Evolutionary conservation across 2,888 invertebrate genomes (phyloP).

Genomic region (Eulithis prunata): DNA sequence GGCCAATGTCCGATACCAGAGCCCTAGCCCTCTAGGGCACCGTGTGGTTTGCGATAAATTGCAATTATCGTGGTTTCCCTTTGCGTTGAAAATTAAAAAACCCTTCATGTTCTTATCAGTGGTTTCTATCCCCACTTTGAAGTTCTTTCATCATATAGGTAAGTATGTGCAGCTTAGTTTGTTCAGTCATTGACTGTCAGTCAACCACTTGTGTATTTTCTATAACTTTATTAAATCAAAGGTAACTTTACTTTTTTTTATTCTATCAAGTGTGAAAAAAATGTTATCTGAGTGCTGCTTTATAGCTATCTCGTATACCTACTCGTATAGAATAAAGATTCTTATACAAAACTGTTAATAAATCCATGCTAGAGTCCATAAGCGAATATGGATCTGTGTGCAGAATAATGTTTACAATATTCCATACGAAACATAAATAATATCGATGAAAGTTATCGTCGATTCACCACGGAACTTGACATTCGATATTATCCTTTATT

Average conservation of each 20-base stretch:
- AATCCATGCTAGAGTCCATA: no score
- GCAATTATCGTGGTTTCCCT: constrained; percentile 13
- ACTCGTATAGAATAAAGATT: no score
- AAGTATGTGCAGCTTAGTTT: neutral
- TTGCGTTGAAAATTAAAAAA: constrained; percentile 15
- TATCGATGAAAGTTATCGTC: neutral
- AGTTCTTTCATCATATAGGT: neutral
- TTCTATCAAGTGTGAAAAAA: no score
- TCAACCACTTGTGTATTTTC: neutral
- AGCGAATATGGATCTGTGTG: no score
- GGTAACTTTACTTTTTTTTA: no score
- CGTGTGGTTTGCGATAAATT: constrained; percentile 9
- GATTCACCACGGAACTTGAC: neutral
- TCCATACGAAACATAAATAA: neutral
- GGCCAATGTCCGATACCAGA: neutral
- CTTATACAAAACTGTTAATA: no score
- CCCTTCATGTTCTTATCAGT: constrained; percentile 17
- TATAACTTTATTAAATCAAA: neutral
- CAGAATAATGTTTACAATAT: no score
- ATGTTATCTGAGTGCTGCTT: no score
- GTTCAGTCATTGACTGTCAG: constrained; percentile 10
- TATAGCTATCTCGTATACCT: no score
- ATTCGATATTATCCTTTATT: neutral
- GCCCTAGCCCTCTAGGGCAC: neutral
- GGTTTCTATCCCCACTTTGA: constrained; percentile 3